phyloP scores from a whole-genome alignment of 2,113 vertebrate species.

The Chamaea fasciata region DNA sequence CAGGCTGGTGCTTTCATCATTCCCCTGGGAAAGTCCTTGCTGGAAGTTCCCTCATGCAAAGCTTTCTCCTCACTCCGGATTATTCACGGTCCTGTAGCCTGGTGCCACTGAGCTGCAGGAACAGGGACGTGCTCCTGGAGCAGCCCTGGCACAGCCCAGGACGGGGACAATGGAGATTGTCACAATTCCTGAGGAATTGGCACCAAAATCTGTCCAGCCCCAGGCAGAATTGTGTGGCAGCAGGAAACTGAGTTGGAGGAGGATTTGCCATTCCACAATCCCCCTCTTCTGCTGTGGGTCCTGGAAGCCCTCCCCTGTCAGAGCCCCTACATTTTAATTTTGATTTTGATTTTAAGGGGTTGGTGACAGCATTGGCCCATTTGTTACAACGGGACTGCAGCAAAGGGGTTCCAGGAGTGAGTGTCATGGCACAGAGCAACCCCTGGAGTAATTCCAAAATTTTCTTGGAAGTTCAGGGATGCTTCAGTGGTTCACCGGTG shows the following conservation, averaged over 20 bases:
- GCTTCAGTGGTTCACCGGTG: neutral
- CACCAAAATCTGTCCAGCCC: neutral
- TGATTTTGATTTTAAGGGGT: neutral
- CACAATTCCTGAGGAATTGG: accelerated
- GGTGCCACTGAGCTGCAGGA: neutral
- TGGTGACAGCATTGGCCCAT: neutral
- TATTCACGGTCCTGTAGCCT: neutral
- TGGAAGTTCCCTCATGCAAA: slow-evolving; percentile 34
- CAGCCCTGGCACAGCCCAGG: neutral
- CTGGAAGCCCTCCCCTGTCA: neutral
- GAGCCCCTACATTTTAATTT: neutral
- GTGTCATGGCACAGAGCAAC: neutral
- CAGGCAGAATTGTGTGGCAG: neutral
- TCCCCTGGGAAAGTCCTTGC: slow-evolving; percentile 31
- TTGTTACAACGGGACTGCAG: neutral
- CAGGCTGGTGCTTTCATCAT: slow-evolving; percentile 3
- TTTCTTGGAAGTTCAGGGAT: neutral
- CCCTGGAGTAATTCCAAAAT: neutral
- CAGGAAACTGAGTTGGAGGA: accelerated
- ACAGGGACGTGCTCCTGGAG: neutral
- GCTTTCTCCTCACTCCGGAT: neutral
- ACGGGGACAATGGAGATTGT: neutral
- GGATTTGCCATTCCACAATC: neutral
- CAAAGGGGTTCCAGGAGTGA: neutral
- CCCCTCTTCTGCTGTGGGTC: neutral